phyloP scores from a whole-genome alignment of 2,888 invertebrate species.

The Lacanobia wlatinum region DNA sequence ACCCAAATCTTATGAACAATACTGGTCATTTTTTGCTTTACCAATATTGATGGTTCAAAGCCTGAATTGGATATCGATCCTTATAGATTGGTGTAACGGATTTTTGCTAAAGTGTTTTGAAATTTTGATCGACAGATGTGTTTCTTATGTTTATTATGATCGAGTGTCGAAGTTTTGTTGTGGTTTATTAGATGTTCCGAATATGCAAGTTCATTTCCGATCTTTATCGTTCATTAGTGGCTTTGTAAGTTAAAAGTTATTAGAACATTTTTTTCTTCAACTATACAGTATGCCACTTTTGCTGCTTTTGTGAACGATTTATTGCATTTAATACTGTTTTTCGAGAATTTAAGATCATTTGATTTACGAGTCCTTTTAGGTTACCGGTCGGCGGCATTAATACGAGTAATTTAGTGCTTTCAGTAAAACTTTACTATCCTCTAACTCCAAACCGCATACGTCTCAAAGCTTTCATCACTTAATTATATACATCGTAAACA shows the following conservation, averaged over 20 bases:
- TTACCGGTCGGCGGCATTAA: background rate
- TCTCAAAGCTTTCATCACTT: slow-evolving; percentile 5
- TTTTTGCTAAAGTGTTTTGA: slow-evolving; percentile 25
- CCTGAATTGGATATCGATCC: slow-evolving; percentile 58
- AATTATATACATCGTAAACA: background rate
- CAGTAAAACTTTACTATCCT: background rate
- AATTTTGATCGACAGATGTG: slow-evolving; percentile 41
- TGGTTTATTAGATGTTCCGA: slow-evolving; percentile 18
- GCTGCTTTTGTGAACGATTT: background rate
- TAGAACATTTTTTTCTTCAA: background rate
- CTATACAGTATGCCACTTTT: background rate
- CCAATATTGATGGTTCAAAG: slow-evolving; percentile 45
- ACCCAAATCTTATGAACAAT: slow-evolving; percentile 66
- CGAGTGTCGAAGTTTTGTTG: slow-evolving; percentile 33
- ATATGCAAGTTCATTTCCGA: slow-evolving; percentile 26
- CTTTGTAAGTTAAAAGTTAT: slow-evolving; percentile 9
- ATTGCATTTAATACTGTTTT: background rate
- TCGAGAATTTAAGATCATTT: background rate
- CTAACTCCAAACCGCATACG: background rate
- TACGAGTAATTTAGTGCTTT: background rate
- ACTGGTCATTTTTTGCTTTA: slow-evolving; percentile 63
- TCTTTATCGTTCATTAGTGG: slow-evolving; percentile 19
- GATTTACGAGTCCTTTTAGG: background rate
- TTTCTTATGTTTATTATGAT: slow-evolving; percentile 18
- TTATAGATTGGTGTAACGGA: slow-evolving; percentile 59